Evolutionary conservation across 1,140 invertebrate species (phyloP).

Genomic region (Zaprionus vittiger): DNA sequence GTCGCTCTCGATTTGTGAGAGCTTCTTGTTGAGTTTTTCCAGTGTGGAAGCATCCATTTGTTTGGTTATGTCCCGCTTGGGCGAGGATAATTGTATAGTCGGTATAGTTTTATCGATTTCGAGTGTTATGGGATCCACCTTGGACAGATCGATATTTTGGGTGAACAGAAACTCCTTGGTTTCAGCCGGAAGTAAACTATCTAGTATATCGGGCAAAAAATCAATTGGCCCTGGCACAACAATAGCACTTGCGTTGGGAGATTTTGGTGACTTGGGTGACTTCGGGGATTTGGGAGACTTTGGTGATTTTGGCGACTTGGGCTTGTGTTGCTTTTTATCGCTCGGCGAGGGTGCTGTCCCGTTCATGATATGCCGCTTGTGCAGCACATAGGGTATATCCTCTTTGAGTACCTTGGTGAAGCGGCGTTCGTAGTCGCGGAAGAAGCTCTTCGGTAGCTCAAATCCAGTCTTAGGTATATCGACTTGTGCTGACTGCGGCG

Average conservation of each 20-base stretch:
- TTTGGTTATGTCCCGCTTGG: slow-evolving; percentile 88
- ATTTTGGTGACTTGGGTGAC: slow-evolving; percentile 86
- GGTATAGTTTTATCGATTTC: slow-evolving; percentile 88
- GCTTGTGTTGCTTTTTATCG: slow-evolving; percentile 85
- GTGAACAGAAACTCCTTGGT: slow-evolving; percentile 88
- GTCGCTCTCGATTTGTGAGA: slow-evolving; percentile 90
- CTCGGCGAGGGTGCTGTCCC: slow-evolving; percentile 88
- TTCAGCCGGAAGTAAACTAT: slow-evolving; percentile 76
- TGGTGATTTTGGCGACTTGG: slow-evolving; percentile 86
- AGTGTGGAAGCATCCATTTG: slow-evolving; percentile 87
- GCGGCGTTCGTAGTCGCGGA: slow-evolving; percentile 86
- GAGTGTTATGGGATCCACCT: slow-evolving; percentile 88
- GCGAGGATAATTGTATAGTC: slow-evolving; percentile 87
- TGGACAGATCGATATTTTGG: slow-evolving; percentile 89
- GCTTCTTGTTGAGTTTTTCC: slow-evolving; percentile 89
- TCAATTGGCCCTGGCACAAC: slow-evolving; percentile 49
- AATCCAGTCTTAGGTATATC: slow-evolving; percentile 85
- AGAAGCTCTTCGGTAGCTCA: slow-evolving; percentile 87
- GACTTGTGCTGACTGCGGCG: slow-evolving; percentile 60
- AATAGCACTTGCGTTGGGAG: slow-evolving; percentile 51
- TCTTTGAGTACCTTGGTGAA: slow-evolving; percentile 79
- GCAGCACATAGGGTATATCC: slow-evolving; percentile 93
- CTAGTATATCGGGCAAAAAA: slow-evolving; percentile 80
- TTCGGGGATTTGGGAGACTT: slow-evolving; percentile 87
- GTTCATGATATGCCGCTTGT: slow-evolving; percentile 93